phyloP scores from a whole-genome alignment of 2,888 invertebrate species.

The Ornithoptera priamus region DNA sequence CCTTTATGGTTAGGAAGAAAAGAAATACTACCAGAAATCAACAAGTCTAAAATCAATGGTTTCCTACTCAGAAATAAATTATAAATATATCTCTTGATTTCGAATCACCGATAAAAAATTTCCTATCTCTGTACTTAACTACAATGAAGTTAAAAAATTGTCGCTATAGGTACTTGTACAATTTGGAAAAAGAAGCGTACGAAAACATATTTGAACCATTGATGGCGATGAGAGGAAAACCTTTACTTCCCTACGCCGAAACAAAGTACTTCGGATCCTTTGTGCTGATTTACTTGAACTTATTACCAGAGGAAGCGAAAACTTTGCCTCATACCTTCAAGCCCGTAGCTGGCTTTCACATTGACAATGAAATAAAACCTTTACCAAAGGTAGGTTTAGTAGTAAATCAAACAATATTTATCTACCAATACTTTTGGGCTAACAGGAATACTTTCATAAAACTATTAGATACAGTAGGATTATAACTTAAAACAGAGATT shows the following conservation, averaged over 20 bases:
- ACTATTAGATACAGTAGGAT: no score
- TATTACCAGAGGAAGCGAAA: neutral
- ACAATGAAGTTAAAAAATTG: neutral
- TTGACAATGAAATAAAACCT: conserved; percentile 37
- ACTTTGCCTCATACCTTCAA: conserved; percentile 28
- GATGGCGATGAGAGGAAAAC: conserved; percentile 35
- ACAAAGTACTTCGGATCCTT: conserved; percentile 37
- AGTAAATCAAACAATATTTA: no score
- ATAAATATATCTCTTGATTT: no score
- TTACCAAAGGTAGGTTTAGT: conserved; percentile 39
- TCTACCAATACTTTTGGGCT: no score
- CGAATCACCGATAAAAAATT: no score
- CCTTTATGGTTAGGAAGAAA: no score
- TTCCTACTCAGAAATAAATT: no score
- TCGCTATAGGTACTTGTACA: conserved; percentile 42
- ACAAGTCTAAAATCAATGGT: no score
- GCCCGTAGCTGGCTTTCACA: conserved; percentile 40
- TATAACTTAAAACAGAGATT: no score
- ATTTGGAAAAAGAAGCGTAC: conserved; percentile 22
- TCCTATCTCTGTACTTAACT: no score
- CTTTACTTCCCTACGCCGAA: conserved; percentile 40
- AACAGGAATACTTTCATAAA: no score
- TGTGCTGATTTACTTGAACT: conserved; percentile 16
- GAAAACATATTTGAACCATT: conserved; percentile 17
- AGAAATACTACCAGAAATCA: no score